Evolutionary conservation across 2,797 vertebrate genomes (phyloP).

Genomic region (Adelosebastes latens): DNA sequence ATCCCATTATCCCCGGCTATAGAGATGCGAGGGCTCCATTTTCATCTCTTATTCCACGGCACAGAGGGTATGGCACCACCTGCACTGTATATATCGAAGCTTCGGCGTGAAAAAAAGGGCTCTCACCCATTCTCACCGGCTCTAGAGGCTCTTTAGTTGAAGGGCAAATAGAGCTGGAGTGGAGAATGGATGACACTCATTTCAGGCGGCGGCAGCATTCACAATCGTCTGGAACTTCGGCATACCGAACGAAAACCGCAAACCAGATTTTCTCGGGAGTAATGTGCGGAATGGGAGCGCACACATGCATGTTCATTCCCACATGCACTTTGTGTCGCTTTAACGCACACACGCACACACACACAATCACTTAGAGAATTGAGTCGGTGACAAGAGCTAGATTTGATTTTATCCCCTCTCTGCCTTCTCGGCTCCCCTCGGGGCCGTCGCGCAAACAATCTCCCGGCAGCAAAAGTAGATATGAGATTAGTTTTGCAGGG

Average conservation of each 20-base stretch:
- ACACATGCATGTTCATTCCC: constrained; percentile 15
- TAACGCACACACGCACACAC: background rate
- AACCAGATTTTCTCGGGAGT: constrained; percentile 26
- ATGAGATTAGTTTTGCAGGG: constrained; percentile 68
- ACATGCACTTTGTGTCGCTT: background rate
- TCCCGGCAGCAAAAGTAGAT: constrained; percentile 62
- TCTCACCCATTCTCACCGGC: constrained; percentile 28
- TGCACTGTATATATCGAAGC: constrained; percentile 23
- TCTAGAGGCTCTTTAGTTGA: constrained; percentile 66
- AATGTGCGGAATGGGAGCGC: background rate
- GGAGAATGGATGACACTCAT: constrained; percentile 44
- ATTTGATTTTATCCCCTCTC: constrained; percentile 68
- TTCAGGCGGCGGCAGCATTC: constrained; percentile 36
- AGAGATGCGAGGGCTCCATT: constrained; percentile 58
- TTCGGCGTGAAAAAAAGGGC: constrained; percentile 9
- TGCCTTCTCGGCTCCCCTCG: constrained; percentile 45
- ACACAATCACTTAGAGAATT: constrained; percentile 56
- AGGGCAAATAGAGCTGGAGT: constrained; percentile 51
- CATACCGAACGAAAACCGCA: constrained; percentile 41
- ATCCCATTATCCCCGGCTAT: constrained; percentile 71
- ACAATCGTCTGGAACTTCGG: constrained; percentile 38
- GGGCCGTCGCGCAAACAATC: constrained; percentile 61
- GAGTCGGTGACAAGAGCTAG: constrained; percentile 66
- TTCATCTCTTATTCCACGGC: constrained; percentile 60
- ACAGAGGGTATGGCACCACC: constrained; percentile 34